Evolutionary conservation across 1,140 invertebrate species (phyloP), one percentile per base, ranked within the genome.

Genomic region (Augochlora pura): DNA sequence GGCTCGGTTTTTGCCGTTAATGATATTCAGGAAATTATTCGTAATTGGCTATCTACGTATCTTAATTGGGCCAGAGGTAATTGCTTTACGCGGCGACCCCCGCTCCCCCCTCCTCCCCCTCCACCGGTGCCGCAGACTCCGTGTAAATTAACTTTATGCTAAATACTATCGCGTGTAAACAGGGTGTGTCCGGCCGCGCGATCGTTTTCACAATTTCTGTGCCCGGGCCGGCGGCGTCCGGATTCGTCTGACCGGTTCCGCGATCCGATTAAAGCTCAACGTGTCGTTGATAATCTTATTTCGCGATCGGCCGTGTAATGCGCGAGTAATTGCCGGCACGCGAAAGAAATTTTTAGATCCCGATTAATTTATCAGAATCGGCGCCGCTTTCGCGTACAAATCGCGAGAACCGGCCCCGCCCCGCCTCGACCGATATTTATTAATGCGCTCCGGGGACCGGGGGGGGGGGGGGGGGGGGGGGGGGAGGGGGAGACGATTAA

Each of bases 21-120:
- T 64, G 38, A 78, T 64, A 78, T 72, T 78, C 68, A 42, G 46
- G 46, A 63, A 60, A 78, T 62, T 64, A 72, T 78, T 63, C 60
- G 69, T 78, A 64, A 78, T 64, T 38, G 27, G 39, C 49, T 71
- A 77, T 71, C 75, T 54, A 57, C 75, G 59, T 71, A 77, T 71
- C 76, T 71, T 77, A 77, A 77, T 77, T 77, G 71, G 76, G 59
- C 60, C 7, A 16, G 59, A 27, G 25, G 38, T 77, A 77, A 77
- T 77, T 77, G 67, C 67, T 77, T 77, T 69, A 71, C 75, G 57
- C 65, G n/a, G n/a, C n/a, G n/a, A n/a, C n/a, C n/a, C n/a, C n/a
- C n/a, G n/a, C n/a, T n/a, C n/a, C n/a, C n/a, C n/a, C n/a, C n/a
- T n/a, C n/a, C n/a, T n/a, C n/a, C n/a, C n/a, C n/a, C n/a, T n/a